Conservation (phyloP, 2,797 vertebrate genomes). For the Anisognathus igniventris region DNA sequence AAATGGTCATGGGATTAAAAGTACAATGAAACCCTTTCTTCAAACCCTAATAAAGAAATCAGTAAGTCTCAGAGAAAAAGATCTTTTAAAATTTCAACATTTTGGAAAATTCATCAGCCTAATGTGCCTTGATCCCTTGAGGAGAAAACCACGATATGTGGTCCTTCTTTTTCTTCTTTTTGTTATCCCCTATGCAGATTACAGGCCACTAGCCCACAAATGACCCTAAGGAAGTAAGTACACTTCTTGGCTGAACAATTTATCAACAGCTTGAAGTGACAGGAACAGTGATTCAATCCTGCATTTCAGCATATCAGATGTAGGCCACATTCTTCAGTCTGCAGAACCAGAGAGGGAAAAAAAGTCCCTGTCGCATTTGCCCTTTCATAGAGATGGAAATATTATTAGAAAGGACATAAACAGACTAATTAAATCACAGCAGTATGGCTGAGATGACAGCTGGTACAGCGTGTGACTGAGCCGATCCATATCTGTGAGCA, state of each 20-base stretch:
- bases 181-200: slow-evolving; percentile 35
- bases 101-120: not conserved
- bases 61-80: not conserved
- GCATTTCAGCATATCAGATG: slow-evolving; percentile 83
- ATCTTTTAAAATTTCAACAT: not conserved
- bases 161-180: not conserved
- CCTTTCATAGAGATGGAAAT: slow-evolving; percentile 98
- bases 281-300: slow-evolving; percentile 76
- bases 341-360: slow-evolving; percentile 81
- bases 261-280: slow-evolving; percentile 83
- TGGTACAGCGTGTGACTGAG: slow-evolving; percentile 99
- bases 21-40: not conserved
- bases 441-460: slow-evolving; percentile 99
- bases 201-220: slow-evolving; percentile 42
- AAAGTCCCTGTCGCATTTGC: slow-evolving; percentile 90
- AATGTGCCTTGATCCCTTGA: not conserved
- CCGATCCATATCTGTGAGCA: slow-evolving; percentile 96
- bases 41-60: not conserved
- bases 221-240: slow-evolving; percentile 77
- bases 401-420: slow-evolving; percentile 99
- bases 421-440: slow-evolving; percentile 99
- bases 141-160: not conserved
- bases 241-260: slow-evolving; percentile 80
- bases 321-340: slow-evolving; percentile 88
- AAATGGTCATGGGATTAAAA: not conserved